Conservation (phyloP, 1,140 invertebrate genomes). For the Lineus longissimus region DNA sequence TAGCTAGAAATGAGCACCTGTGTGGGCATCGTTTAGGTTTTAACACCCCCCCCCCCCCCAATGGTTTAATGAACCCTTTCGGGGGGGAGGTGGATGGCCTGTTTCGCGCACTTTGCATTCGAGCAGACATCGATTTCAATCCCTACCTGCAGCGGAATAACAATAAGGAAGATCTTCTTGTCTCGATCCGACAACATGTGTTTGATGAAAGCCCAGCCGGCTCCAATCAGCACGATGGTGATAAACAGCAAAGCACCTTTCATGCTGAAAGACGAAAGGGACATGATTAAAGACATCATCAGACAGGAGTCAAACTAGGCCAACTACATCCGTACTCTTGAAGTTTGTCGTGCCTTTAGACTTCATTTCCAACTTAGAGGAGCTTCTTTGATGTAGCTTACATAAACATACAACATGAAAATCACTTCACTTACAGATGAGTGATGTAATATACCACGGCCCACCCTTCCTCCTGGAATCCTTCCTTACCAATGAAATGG, state of each 20-base stretch:
- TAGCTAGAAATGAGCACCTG: not conserved
- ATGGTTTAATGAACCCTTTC: not conserved
- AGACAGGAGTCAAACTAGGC: conserved; percentile 5
- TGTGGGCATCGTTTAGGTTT: too few relatives aligned
- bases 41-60: not conserved
- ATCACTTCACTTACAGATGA: conserved; percentile 77
- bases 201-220: conserved; percentile 98
- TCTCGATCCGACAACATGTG: conserved; percentile 93
- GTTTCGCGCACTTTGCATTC: not conserved
- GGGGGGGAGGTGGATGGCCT: not conserved
- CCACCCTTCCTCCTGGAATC: conserved; percentile 93
- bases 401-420: too few relatives aligned
- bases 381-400: too few relatives aligned
- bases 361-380: too few relatives aligned
- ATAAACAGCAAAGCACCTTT: conserved; percentile 94
- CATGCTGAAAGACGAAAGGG: conserved; percentile 64
- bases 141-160: conserved; percentile 89
- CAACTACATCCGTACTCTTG: too few relatives aligned
- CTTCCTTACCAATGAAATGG: conserved; percentile 90
- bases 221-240: conserved; percentile 93
- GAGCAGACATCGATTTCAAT: too few relatives aligned
- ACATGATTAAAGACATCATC: too few relatives aligned
- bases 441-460: conserved; percentile 95
- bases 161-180: conserved; percentile 97
- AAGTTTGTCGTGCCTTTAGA: too few relatives aligned